These are phyloP conservation scores for Cladopsammia gracilis DNA, from an alignment of 64 coral and sea anemone genomes.

Conservation along the genomic window DNA sequence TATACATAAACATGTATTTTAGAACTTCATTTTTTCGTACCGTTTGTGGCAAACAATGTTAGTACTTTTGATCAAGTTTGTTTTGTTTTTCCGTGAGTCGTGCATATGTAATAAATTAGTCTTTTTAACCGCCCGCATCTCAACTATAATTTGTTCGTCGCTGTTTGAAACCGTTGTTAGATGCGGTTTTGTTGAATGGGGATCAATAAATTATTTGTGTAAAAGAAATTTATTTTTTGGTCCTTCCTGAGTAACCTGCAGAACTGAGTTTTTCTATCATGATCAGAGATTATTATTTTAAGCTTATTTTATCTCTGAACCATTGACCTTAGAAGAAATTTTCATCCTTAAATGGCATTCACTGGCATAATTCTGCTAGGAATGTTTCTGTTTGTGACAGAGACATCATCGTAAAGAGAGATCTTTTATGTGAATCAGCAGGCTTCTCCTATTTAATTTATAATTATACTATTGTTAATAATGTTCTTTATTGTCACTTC, in stretches of 20 bases:
- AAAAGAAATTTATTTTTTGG: not conserved
- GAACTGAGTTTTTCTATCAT: no score
- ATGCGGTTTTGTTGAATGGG: not conserved
- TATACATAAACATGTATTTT: conserved; percentile 32
- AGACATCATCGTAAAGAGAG: not conserved
- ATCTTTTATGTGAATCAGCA: not conserved
- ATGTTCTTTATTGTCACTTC: no score
- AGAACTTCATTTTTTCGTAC: not conserved
- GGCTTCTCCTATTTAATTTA: not conserved
- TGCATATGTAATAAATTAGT: not conserved
- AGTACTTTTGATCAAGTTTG: not conserved
- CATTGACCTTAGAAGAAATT: conserved; percentile 6
- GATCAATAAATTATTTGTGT: not conserved
- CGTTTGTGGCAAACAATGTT: conserved; percentile 30
- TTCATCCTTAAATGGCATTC: conserved; percentile 36
- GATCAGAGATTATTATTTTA: no score
- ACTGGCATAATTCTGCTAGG: not conserved
- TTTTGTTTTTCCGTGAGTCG: not conserved
- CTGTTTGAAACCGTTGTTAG: not conserved
- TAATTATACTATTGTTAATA: no score
- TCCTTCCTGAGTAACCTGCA: no score
- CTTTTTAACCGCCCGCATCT: not conserved
- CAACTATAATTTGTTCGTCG: not conserved
- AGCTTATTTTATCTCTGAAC: not conserved
- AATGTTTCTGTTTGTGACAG: not conserved